phyloP scores from a whole-genome alignment of 2,113 vertebrate species.

The Amblyopsis rosae region DNA sequence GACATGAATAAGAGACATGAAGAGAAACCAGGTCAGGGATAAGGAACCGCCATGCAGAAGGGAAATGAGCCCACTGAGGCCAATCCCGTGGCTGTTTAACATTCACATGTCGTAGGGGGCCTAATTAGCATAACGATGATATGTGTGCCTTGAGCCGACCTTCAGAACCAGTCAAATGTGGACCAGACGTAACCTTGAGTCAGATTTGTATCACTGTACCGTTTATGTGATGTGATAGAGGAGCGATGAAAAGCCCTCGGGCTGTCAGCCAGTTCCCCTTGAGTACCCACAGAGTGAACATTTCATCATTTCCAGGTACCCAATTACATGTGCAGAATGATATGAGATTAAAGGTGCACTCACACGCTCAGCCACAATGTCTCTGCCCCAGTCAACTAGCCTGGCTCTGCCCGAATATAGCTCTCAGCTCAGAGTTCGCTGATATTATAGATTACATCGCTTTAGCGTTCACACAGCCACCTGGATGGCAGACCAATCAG shows the following conservation, averaged over 20 bases:
- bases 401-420: no score
- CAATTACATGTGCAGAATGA: conserved; percentile 26
- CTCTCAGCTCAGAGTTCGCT: no score
- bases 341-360: background rate
- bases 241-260: conserved; percentile 16
- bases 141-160: conserved; percentile 34
- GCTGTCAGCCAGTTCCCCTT: conserved; percentile 14
- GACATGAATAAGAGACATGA: conserved; percentile 13
- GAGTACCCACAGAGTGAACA: conserved; percentile 14
- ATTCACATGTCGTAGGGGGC: conserved; percentile 27
- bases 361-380: no score
- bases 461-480: no score
- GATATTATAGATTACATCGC: no score
- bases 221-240: conserved; percentile 12
- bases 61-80: no score
- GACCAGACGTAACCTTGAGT: conserved; percentile 33
- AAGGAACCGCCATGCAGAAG: no score
- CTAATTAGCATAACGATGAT: conserved; percentile 37
- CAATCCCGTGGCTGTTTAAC: conserved; percentile 27
- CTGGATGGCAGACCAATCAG: no score
- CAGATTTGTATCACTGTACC: conserved; percentile 30
- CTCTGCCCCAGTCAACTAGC: no score
- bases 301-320: conserved; percentile 20
- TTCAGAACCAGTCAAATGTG: conserved; percentile 31
- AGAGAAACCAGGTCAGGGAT: background rate